Evolutionary conservation across 2,113 vertebrate species (phyloP), one percentile per base, ranked within the genome.

Genomic region (Bufo gargarizans): DNA sequence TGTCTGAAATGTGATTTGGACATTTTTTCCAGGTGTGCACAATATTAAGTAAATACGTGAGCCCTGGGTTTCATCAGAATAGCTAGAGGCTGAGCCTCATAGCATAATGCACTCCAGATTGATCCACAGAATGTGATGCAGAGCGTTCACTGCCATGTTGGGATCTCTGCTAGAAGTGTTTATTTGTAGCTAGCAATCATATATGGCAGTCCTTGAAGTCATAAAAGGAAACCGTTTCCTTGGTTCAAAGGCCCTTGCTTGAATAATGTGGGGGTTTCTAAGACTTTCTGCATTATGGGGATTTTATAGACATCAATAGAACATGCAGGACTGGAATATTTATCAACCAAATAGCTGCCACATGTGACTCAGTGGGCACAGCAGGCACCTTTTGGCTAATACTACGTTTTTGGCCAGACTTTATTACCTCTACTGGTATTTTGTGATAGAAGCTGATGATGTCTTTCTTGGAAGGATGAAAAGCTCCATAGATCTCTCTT

Each of bases 181-280:
- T 82, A 76, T 88, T 82, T 88, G 86, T 82, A 88, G 55, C 86
- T 14, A 59, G 86, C 86, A 87, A 87, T 81, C 86, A 87, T 87
- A 87, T 45, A 81, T 58, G 77, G 86, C 77, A 87, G 49, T 72
- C 65, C 76, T 79, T 69, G 19, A 63, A 79, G 76, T 87, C 49
- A 87, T 87, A 87, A 80, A 87, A 69, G 59, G 74, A 65, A 86
- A 77, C 74, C 1, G 33, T 76, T 80, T 80, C 85, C 85, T 87
- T 56, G 77, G 78, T 82, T 87, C 78, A 87, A 87, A 87, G 86
- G 33, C 63, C 20, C 19, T 12, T 56, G 53, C 50, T 81, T 87
- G 72, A 77, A 49, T 77, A 74, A 58, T 63, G 71, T 86, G 63
- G 81, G 61, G 81, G 33, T 86, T 86, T 61, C 55, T 85, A 85